Evolutionary conservation across 2,113 vertebrate species (phyloP).

Genomic region (Tonatia bakeri): DNA sequence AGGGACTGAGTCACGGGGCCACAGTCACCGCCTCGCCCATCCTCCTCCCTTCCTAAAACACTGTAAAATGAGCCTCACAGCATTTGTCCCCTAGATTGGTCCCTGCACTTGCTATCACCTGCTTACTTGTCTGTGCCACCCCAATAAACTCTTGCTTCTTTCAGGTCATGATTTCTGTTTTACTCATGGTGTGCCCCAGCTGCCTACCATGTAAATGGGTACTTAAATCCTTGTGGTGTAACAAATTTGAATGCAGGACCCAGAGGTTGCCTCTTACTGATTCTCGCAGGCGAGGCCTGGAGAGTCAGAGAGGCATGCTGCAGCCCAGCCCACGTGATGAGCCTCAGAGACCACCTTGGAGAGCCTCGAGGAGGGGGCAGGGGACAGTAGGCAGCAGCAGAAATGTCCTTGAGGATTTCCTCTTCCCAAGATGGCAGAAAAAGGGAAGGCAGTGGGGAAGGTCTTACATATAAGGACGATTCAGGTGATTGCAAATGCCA

Average conservation of each 20-base stretch:
- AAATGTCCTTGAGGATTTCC: not conserved
- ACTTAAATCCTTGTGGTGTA: not conserved
- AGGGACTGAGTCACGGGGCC: not conserved
- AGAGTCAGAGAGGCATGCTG: not conserved
- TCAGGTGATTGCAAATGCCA: not conserved
- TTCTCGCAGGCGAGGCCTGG: not conserved
- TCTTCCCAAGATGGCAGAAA: not conserved
- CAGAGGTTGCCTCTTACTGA: not conserved
- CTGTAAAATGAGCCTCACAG: not conserved
- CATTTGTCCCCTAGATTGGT: not conserved
- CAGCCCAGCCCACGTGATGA: not conserved
- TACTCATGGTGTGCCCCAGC: not conserved
- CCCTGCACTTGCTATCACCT: not conserved
- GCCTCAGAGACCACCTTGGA: not conserved
- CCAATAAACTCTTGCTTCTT: not conserved
- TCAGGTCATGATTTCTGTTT: not conserved
- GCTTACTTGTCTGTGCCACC: not conserved
- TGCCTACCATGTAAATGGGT: not conserved
- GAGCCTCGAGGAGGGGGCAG: not conserved
- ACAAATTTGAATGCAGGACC: not conserved
- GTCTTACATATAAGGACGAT: not conserved
- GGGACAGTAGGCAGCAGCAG: not conserved
- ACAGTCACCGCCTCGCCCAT: not conserved
- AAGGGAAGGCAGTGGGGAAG: not conserved
- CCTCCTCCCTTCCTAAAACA: not conserved